Evolutionary conservation across 2,888 invertebrate species (phyloP), one percentile per base, ranked within the genome.

Genomic region (Cheiracanthium punctorium): DNA sequence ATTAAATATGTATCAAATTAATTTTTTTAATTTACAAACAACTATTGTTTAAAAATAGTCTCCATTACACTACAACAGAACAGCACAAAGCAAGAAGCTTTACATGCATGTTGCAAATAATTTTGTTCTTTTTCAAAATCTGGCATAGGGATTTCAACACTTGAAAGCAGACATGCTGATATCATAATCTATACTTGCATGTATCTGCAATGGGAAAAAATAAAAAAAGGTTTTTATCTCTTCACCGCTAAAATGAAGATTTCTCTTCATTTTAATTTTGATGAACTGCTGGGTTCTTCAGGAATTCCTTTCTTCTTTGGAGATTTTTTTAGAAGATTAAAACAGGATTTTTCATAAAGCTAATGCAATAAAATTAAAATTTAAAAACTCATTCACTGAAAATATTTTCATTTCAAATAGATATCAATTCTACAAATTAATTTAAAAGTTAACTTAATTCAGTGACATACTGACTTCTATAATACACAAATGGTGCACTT

Each of bases 291-390:
- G 12, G 84, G 41, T 29, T 81, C 87, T 73, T 76, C 76, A 24
- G 29, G n/a, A 10, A 30, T 70, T 20, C 24, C 43, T 69, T 87
- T 87, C 87, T 87, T 87, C 80, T 87, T 87, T 8, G 80, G 87
- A 28, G 87, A 87, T 76, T 81, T 87, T 87, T 87, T 87, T 75
- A 81, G 81, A 28, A 81, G 72, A 69, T 77, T 52, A 48, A 80
- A 77, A 73, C 87, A 80, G 14, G 87, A 72, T 65, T 81, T 80
- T 69, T 87, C 81, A 77, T 48, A 81, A 30, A 87, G 81, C 87
- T 87, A 67, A 64, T 76, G 32, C 41, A 24, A 43, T 64, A 82
- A 43, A 48, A 32, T 5, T n/a, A 64, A 64, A 64, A 4, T 20
- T 28, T 24, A 20, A 64, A 52, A 14, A 52, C n/a, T 20, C 20